Base-by-base conservation (phyloP, 53 echinoderm and acorn worm species). In the Paelopatides confundens region DNA sequence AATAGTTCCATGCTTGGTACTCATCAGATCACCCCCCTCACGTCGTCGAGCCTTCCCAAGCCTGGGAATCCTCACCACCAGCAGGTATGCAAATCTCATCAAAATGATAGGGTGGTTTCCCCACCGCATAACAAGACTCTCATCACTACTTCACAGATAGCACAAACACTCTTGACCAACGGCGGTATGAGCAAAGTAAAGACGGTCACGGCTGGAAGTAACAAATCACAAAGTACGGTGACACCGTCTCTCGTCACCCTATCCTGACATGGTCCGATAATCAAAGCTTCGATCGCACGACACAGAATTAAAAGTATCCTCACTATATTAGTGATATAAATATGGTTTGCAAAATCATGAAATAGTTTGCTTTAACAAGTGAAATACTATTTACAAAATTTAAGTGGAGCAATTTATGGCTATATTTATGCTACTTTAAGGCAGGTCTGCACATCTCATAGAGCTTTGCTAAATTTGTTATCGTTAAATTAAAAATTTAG, bases 101-200 rank as follows among this genome's bases (percentile, higher is more conserved):
- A 35, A 11, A 36, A 11, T 38, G 65, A 35, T 17, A 35, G 34
- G 46, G 38, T 34, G 3, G 2, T 24, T 3, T 18, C 18, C n/a
- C 26, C 63, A 37, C 27, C n/a, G 5, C 48, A 34, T 18, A 35
- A 15, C 35, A 64, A 64, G 53, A 30, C 64, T 10, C 46, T 82
- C 32, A 82, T 91, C 43, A 91, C 91, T 13, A 91, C 91, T 11
- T 91, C 91, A n/a, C 79, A 87, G 50, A 91, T 91, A 9, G 91
- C 87, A 50, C 79, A 91, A 65, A 87, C 91, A 36, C 58, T 62
- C 1, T n/a, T 82, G 65, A 39, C 83, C 23, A 62, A 82, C n/a
- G 63, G 62, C 14, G 63, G 82, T 18, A 33, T 62, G 35, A 18
- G 36, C 28, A 79, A 79, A 3, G 79, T 50, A 2, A 82, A 82